Percentiles rank a stretch among this genome's conserved stretches.
phyloP scores from a whole-genome alignment of 2,797 vertebrate genomes.

The Chloroceryle amazona region DNA sequence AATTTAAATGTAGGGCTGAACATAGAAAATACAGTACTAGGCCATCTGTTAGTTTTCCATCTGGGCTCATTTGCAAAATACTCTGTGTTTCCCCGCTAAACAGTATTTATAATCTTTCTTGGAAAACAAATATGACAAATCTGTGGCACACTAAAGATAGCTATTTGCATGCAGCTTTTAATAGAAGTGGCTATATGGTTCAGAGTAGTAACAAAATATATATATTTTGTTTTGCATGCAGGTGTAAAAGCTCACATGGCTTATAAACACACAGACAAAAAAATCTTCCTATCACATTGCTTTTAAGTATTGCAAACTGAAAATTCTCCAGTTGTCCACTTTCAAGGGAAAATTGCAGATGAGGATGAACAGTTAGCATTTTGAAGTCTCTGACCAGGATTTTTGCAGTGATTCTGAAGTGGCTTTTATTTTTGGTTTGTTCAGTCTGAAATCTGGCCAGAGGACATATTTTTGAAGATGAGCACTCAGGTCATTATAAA shows the following conservation, averaged over 20 bases:
- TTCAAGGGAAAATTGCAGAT: neutral
- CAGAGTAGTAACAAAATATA: conserved; percentile 73
- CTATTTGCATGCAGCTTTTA: conserved; percentile 82
- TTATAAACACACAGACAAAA: neutral
- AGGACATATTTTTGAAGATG: neutral
- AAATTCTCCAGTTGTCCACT: neutral
- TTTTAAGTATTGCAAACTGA: neutral
- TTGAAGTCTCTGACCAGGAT: neutral
- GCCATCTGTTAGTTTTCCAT: conserved; percentile 87
- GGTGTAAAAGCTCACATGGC: conserved; percentile 34
- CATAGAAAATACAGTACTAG: conserved; percentile 81
- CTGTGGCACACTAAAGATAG: conserved; percentile 73
- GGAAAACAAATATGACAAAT: conserved; percentile 85
- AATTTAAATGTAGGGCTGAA: conserved; percentile 84
- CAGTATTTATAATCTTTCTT: conserved; percentile 84
- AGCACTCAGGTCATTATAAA: neutral
- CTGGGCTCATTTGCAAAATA: conserved; percentile 86
- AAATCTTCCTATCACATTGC: neutral
- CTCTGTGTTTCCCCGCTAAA: conserved; percentile 71
- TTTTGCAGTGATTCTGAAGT: neutral
- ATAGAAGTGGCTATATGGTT: conserved; percentile 75
- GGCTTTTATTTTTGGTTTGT: neutral
- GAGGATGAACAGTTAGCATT: neutral
- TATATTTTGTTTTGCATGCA: conserved; percentile 71
- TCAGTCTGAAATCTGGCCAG: neutral